Base-by-base conservation (phyloP, 1,140 invertebrate genomes). In the Drosophila hydei region DNA sequence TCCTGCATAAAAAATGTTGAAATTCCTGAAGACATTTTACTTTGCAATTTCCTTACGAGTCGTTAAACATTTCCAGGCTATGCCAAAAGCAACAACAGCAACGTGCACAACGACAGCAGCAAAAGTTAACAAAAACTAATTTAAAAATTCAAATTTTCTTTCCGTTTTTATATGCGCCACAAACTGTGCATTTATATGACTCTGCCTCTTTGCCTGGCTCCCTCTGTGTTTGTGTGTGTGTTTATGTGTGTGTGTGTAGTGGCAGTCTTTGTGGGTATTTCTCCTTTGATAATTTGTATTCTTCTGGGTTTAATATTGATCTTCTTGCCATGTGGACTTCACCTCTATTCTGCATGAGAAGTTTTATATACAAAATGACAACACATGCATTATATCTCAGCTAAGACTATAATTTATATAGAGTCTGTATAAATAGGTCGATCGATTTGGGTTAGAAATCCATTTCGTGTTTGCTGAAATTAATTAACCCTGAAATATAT, bases 61-160 rank as follows among this genome's bases (percentile, higher is more conserved):
- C 83, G 83, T 88, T 88, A 88, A 88, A 88, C 83, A 88, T 88
- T 88, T 88, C 83, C 83, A 87, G 81, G 81, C 81, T 64, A 56
- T 81, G 68, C 45, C 38, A 42, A 14, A 14, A 42, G 38, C 30
- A 60, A 50, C 27, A 45, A 50, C 50, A 19, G 43, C 45, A 58
- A 8, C 27, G 55, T 47, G 51, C 42, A 8, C 62, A 50, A 64
- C 63, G 75, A 67, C 76, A 84, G 79, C 77, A 73, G 81, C 59
- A 79, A 73, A 88, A 88, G 83, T 88, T 88, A 89, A 88, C 84
- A 88, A 88, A 71, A 88, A 88, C 83, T 88, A 88, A 88, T 88
- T 88, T 88, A 88, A 88, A 88, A 88, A 88, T 88, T 88, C 83
- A 88, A 88, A 88, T 88, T 88, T 88, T 58, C 83, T 88, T 88